phyloP scores from a whole-genome alignment of 2,797 vertebrate genomes.

The Enteromius thamalakanensis region DNA sequence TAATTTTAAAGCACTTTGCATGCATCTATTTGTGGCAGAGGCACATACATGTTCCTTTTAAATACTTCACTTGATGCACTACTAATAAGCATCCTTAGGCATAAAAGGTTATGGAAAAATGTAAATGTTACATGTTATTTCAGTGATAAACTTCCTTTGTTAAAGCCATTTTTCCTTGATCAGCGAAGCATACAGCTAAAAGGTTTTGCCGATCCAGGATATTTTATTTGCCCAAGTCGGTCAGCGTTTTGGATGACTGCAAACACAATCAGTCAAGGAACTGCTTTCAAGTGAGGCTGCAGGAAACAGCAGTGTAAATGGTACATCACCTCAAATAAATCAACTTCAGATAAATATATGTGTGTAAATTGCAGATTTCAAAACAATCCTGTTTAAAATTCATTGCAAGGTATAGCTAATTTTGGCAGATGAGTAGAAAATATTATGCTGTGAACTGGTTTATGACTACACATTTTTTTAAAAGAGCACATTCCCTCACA shows the following conservation, averaged over 20 bases:
- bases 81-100: neutral
- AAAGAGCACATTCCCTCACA: neutral
- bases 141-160: neutral
- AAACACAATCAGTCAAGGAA: constrained; percentile 22
- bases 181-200: neutral
- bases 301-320: constrained; percentile 17
- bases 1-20: constrained; percentile 24
- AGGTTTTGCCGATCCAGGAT: neutral
- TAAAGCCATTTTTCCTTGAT: neutral
- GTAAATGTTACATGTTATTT: neutral
- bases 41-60: constrained; percentile 2
- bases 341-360: neutral
- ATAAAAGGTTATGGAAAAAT: neutral
- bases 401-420: neutral
- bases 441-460: neutral
- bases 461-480: neutral
- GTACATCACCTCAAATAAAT: neutral
- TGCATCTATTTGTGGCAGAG: neutral
- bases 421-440: neutral
- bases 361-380: neutral
- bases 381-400: neutral
- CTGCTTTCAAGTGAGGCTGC: constrained; percentile 11
- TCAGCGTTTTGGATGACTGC: constrained; percentile 12
- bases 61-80: neutral
- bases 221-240: neutral